Evolutionary conservation across 2,797 vertebrate genomes (phyloP).

Genomic region (Alcedo atthis): DNA sequence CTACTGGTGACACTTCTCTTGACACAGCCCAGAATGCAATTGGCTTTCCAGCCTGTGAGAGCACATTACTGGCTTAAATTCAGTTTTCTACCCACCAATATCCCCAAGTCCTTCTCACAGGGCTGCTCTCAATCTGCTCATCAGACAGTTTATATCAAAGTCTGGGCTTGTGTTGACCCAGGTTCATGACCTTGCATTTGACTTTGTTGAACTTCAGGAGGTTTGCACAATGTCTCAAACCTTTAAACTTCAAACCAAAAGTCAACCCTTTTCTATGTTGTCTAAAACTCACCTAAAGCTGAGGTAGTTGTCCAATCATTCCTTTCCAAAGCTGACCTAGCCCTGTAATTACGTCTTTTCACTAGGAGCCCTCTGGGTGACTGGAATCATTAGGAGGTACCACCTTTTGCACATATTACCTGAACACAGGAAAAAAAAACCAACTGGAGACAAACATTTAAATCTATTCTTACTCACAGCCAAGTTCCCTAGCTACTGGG

Average conservation of each 20-base stretch:
- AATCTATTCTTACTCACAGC: background rate
- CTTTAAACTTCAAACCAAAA: background rate
- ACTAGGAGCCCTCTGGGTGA: background rate
- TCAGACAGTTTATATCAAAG: background rate
- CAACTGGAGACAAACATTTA: background rate
- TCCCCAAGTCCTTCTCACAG: background rate
- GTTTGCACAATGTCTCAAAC: background rate
- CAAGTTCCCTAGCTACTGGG: background rate
- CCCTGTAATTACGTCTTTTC: background rate
- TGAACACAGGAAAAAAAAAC: background rate
- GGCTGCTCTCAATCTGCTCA: background rate
- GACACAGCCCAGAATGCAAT: rapidly evolving
- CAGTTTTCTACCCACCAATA: background rate
- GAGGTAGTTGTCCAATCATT: background rate
- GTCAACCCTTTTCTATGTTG: background rate
- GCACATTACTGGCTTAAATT: background rate
- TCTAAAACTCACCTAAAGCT: background rate
- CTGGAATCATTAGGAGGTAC: background rate
- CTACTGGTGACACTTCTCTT: rapidly evolving
- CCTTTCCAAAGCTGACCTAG: background rate
- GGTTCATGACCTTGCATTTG: background rate
- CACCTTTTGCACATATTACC: background rate
- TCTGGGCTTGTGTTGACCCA: background rate
- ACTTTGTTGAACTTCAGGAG: background rate
- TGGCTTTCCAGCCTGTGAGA: background rate